Percentiles rank a stretch among this genome's conserved stretches.
Evolutionary conservation across 2,888 invertebrate species (phyloP).

Genomic region (Eristalis arbustorum): DNA sequence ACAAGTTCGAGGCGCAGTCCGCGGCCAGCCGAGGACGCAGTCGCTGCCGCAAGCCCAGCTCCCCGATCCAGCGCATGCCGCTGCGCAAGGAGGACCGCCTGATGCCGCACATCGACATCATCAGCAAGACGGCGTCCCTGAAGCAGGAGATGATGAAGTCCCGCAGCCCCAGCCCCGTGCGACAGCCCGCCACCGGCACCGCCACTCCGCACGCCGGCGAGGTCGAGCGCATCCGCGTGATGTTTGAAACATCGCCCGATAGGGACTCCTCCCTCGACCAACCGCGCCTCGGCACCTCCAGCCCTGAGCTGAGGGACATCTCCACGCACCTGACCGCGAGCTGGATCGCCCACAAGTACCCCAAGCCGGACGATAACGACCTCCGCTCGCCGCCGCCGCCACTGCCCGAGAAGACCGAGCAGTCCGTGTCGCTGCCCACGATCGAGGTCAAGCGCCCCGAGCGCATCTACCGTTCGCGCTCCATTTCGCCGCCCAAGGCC

Average conservation of each 20-base stretch:
- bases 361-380: slow-evolving; percentile 86
- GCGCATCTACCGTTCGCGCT: not conserved
- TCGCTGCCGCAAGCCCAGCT: slow-evolving; percentile 80
- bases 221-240: slow-evolving; percentile 86
- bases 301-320: slow-evolving; percentile 88
- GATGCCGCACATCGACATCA: slow-evolving; percentile 95
- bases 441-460: slow-evolving; percentile 26
- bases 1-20: slow-evolving; percentile 82
- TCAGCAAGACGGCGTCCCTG: slow-evolving; percentile 90
- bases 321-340: slow-evolving; percentile 89
- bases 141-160: slow-evolving; percentile 80
- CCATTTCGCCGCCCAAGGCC: slow-evolving; percentile 76
- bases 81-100: slow-evolving; percentile 86
- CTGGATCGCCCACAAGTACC: slow-evolving; percentile 91
- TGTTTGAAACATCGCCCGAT: slow-evolving; percentile 81
- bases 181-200: slow-evolving; percentile 57
- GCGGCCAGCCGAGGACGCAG: slow-evolving; percentile 81
- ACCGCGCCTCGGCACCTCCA: slow-evolving; percentile 82
- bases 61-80: slow-evolving; percentile 85
- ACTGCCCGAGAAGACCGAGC: slow-evolving; percentile 7
- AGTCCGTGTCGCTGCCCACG: slow-evolving; percentile 35
- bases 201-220: slow-evolving; percentile 82
- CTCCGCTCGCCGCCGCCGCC: slow-evolving; percentile 43
- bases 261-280: slow-evolving; percentile 80
- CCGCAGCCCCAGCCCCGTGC: slow-evolving; percentile 72